These are phyloP conservation scores for Pedetes capensis DNA, from an alignment of 2,113 vertebrate species.

Conservation along the genomic window DNA sequence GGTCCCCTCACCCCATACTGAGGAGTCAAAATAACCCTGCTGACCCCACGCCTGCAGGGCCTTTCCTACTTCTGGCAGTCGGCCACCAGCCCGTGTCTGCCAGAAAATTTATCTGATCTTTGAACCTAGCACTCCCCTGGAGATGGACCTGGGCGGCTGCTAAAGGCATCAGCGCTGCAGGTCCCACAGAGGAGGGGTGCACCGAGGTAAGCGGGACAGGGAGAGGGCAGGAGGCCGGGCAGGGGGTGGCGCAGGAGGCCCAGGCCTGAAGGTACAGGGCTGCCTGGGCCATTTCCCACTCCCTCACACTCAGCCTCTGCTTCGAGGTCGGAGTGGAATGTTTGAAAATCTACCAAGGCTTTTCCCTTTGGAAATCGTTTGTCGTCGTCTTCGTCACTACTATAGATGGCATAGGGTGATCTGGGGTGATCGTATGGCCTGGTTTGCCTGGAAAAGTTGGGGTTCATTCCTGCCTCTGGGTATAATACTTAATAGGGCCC, in stretches of 20 bases:
- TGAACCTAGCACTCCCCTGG: conserved; percentile 78
- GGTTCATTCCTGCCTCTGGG: not conserved
- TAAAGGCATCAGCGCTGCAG: conserved; percentile 79
- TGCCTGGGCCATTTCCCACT: not conserved
- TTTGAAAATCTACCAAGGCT: not conserved
- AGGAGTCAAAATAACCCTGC: conserved; percentile 19
- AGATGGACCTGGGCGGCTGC: conserved; percentile 79
- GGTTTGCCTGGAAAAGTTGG: not conserved
- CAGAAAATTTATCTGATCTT: conserved; percentile 86
- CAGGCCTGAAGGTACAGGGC: no score
- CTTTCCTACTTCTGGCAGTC: conserved; percentile 78
- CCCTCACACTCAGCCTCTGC: not conserved
- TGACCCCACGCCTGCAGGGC: not conserved
- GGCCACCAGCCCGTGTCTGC: conserved; percentile 80
- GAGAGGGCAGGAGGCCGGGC: not conserved
- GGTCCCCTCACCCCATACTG: not conserved
- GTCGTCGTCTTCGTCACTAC: not conserved
- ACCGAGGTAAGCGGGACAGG: not conserved
- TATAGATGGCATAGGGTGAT: not conserved
- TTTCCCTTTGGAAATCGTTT: not conserved
- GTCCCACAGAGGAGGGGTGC: not conserved
- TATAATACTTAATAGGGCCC: not conserved
- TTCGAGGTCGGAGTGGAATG: not conserved
- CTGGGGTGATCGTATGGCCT: not conserved
- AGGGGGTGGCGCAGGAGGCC: not conserved